Base-by-base conservation (phyloP, 2,113 vertebrate species). In the Pygoscelis antarcticus region DNA sequence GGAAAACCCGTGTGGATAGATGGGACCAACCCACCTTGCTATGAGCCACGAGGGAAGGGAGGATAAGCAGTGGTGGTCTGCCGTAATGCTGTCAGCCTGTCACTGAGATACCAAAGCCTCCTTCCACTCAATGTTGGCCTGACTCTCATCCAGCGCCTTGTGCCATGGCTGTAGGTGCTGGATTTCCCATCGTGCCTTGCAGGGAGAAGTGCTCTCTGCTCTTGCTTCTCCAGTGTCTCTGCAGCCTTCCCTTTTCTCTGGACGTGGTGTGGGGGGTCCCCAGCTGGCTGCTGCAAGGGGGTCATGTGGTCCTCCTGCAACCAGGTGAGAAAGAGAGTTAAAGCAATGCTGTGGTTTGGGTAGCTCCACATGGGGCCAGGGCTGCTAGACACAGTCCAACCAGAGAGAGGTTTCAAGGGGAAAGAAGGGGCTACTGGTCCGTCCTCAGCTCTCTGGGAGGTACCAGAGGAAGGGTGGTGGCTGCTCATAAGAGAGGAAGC, bases 241-340 rank as follows among this genome's bases (percentile, higher is more conserved):
- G 32, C 55, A 76, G 42, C 34, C 29, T 82, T 76, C 17, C 69
- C 23, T 90, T 29, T 70, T 82, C 69, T 40, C 44, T 30, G 38
- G 11, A 27, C 0, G 1, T 32, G 26, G 27, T n/a, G 32, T 14
- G 13, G 4, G 14, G 18, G 8, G 9, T 62, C 30, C 27, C 16
- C 47, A 64, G 17, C 51, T 71, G 34, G 64, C 57, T 83, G 32
- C 32, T 69, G 44, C 25, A 29, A 79, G 40, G 23, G 23, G 9
- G 23, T 13, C 64, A 9, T 4, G 29, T 27, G 1, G 0, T 52
- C 44, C 38, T 86, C 62, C 69, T 64, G 27, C n/a, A 75, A 13
- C 11, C 60, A 85, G 54, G 19, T 68, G 42, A 57, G 47, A 54
- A 66, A 82, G 32, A 54, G 57, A 34, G n/a, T 69, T 51, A 57